Evolutionary conservation across 2,888 invertebrate species (phyloP).

Genomic region (Stomorhina lunata): DNA sequence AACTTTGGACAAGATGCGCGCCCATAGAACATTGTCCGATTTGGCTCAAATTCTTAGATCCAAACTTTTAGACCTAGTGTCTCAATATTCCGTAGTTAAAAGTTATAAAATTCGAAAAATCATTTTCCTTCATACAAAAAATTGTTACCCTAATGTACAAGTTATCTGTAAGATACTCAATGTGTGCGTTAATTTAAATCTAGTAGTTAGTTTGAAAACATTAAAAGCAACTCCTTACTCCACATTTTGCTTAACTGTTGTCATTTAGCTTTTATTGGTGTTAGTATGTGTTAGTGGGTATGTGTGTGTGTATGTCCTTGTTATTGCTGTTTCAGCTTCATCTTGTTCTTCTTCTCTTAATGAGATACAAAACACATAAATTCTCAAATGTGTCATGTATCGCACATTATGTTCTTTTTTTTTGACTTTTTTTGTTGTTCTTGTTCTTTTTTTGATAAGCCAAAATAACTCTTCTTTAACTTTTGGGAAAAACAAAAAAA

Average conservation of each 20-base stretch:
- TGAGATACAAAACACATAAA: conserved; percentile 79
- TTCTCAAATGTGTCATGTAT: conserved; percentile 78
- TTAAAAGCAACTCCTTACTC: conserved; percentile 25
- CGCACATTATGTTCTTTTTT: conserved; percentile 72
- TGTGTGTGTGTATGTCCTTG: conserved; percentile 52
- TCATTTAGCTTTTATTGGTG: conserved; percentile 28
- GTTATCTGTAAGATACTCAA: not conserved
- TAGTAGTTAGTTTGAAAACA: conserved; percentile 22
- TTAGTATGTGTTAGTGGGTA: not conserved
- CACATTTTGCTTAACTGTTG: conserved; percentile 28
- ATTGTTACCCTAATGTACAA: too few relatives aligned
- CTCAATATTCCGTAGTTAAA: too few relatives aligned
- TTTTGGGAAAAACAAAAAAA: conserved; percentile 46
- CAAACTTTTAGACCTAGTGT: too few relatives aligned
- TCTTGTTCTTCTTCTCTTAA: conserved; percentile 70
- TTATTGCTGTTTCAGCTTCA: conserved; percentile 52
- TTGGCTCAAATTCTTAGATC: too few relatives aligned
- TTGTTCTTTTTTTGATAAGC: conserved; percentile 74
- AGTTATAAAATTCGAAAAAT: too few relatives aligned
- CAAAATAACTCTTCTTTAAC: conserved; percentile 65
- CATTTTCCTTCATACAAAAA: too few relatives aligned
- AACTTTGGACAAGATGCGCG: too few relatives aligned
- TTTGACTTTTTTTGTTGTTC: conserved; percentile 49
- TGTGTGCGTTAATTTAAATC: conserved; percentile 41
- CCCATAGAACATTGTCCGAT: too few relatives aligned